These are phyloP conservation scores for Pegea sp. DNA, from an alignment of 23 tunicate genomes.

Conservation along the genomic window DNA sequence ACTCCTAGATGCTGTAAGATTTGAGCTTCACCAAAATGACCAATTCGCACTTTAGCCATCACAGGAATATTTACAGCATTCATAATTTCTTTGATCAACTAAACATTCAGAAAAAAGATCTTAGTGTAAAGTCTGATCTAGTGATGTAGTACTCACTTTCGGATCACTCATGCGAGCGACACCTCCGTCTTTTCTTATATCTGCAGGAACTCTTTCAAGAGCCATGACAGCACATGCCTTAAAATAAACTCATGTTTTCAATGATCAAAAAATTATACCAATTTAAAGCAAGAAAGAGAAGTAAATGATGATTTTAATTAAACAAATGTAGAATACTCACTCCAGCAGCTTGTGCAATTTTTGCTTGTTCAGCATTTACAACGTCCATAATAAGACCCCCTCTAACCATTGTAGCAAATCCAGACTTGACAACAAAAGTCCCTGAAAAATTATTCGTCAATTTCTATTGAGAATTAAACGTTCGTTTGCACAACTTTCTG, in stretches of 20 bases:
- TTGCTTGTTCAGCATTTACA: slow-evolving; percentile 47
- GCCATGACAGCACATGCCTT: slow-evolving; percentile 93
- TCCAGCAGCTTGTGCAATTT: slow-evolving; percentile 53
- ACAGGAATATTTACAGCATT: slow-evolving; percentile 49
- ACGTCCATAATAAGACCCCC: slow-evolving; percentile 85
- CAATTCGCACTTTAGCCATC: slow-evolving; percentile 70
- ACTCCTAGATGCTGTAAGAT: slow-evolving; percentile 49
- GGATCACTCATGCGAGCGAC: slow-evolving; percentile 77
- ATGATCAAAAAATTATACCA: too few relatives aligned
- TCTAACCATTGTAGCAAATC: slow-evolving; percentile 66
- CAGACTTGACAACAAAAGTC: slow-evolving; percentile 37
- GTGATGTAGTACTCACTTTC: slow-evolving; percentile 14
- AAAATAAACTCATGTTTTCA: too few relatives aligned
- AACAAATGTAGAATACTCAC: slow-evolving; percentile 13
- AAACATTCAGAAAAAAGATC: not conserved
- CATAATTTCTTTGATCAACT: slow-evolving; percentile 74
- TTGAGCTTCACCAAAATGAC: slow-evolving; percentile 81
- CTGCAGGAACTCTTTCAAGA: slow-evolving; percentile 74
- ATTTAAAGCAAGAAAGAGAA: too few relatives aligned
- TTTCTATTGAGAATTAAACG: too few relatives aligned
- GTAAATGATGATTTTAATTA: too few relatives aligned
- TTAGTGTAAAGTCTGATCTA: not conserved
- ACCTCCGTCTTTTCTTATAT: slow-evolving; percentile 58
- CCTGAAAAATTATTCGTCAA: too few relatives aligned
- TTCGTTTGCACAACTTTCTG: too few relatives aligned